Evolutionary conservation across 2,113 vertebrate genomes (phyloP).

Genomic region (Chunga burmeisteri): DNA sequence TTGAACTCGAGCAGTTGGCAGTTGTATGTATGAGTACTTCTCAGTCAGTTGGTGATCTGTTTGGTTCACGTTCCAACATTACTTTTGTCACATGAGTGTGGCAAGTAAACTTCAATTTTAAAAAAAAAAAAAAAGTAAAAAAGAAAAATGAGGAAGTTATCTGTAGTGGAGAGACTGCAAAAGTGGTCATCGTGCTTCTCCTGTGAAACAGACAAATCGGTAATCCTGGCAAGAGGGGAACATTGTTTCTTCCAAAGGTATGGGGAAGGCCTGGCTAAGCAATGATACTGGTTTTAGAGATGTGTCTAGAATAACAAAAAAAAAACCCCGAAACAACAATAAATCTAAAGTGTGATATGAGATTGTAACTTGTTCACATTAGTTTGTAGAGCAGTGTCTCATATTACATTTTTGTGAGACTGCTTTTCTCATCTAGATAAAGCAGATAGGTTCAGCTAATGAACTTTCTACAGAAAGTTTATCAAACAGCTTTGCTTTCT

Average conservation of each 20-base stretch:
- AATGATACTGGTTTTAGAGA: neutral
- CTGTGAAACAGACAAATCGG: neutral
- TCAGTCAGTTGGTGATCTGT: neutral
- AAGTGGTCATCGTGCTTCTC: neutral
- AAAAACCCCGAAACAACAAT: neutral
- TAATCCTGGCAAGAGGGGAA: neutral
- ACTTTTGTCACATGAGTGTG: neutral
- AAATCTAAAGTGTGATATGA: neutral
- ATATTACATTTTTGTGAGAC: neutral
- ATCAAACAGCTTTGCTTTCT: neutral
- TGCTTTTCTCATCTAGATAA: neutral
- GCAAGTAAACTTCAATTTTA: neutral
- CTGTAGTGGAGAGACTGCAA: neutral
- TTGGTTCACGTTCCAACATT: accelerated
- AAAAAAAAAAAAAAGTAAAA: neutral
- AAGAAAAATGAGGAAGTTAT: neutral
- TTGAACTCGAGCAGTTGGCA: neutral
- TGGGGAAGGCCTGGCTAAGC: neutral
- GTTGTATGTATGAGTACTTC: neutral
- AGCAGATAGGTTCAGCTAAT: neutral
- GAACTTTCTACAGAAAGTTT: neutral
- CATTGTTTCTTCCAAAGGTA: neutral
- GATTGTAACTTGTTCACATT: neutral
- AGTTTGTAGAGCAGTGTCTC: neutral
- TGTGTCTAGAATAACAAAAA: neutral